Conservation (phyloP, 2,797 vertebrate genomes). For the Huso huso region DNA sequence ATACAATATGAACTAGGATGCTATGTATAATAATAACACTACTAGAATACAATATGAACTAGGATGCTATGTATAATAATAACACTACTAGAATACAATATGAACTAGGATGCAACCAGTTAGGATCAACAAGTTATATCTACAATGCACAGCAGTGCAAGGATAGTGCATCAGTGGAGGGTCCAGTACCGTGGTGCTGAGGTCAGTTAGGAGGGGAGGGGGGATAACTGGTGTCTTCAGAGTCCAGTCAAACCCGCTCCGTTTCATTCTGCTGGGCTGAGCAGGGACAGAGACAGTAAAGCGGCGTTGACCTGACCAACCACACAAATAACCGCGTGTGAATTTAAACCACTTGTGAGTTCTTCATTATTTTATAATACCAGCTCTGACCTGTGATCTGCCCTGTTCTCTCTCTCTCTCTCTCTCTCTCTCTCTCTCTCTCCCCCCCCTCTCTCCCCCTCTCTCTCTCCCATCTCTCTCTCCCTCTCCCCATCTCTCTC, state of each 20-base stretch:
- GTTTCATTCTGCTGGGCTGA: neutral
- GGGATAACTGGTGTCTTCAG: too few relatives aligned
- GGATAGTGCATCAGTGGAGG: too few relatives aligned
- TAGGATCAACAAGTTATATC: too few relatives aligned
- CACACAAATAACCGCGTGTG: too few relatives aligned
- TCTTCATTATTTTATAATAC: neutral
- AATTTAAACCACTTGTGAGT: neutral
- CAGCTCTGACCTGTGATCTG: neutral
- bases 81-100: too few relatives aligned
- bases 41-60: too few relatives aligned
- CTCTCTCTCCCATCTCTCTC: neutral
- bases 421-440: neutral
- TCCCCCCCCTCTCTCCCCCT: conserved; percentile 5
- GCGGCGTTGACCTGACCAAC: neutral
- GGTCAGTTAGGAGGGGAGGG: neutral
- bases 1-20: too few relatives aligned
- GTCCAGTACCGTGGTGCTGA: neutral
- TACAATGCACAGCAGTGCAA: too few relatives aligned
- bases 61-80: too few relatives aligned
- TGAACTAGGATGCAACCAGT: too few relatives aligned
- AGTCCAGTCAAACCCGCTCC: neutral
- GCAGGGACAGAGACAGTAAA: neutral
- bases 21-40: too few relatives aligned
- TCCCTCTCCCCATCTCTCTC: conserved; percentile 3
- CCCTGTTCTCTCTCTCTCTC: neutral